phyloP scores from a whole-genome alignment of 1,140 invertebrate species.

The Berghia stephanieae region DNA sequence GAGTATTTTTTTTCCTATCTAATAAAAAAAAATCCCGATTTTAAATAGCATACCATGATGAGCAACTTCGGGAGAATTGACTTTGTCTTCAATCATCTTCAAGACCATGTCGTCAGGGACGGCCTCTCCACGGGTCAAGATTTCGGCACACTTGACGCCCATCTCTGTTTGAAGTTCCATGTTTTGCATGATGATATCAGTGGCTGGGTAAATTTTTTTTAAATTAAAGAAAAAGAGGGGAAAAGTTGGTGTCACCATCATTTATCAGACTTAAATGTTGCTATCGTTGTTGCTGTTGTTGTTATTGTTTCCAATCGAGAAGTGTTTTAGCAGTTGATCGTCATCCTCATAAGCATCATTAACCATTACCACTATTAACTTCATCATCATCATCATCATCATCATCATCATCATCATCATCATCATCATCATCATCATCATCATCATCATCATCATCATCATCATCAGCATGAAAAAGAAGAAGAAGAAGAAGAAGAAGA shows the following conservation, averaged over 20 bases:
- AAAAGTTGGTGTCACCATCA: background rate
- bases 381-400: background rate
- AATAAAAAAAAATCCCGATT: background rate
- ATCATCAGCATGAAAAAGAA: background rate
- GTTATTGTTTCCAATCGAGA: background rate
- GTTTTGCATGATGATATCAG: slow-evolving; percentile 58
- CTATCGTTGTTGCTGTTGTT: background rate
- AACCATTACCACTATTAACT: background rate
- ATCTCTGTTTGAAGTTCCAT: slow-evolving; percentile 62
- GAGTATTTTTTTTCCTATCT: too few relatives aligned
- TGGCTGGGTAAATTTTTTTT: slow-evolving; percentile 47
- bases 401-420: slow-evolving; percentile 8
- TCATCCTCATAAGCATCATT: background rate
- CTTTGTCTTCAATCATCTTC: slow-evolving; percentile 65
- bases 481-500: background rate
- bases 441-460: background rate
- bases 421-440: background rate
- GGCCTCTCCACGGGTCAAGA: slow-evolving; percentile 62
- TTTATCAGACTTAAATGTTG: background rate
- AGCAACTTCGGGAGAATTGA: slow-evolving; percentile 66
- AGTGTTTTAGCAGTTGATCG: background rate
- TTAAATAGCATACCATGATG: slow-evolving; percentile 59
- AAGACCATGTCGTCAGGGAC: slow-evolving; percentile 63
- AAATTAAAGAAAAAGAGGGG: background rate
- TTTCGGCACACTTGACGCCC: slow-evolving; percentile 59